A percentile compares a stretch with the other conserved stretches of the same genome.
Conservation (phyloP, 1,140 invertebrate genomes). For the Cydia amplana region DNA sequence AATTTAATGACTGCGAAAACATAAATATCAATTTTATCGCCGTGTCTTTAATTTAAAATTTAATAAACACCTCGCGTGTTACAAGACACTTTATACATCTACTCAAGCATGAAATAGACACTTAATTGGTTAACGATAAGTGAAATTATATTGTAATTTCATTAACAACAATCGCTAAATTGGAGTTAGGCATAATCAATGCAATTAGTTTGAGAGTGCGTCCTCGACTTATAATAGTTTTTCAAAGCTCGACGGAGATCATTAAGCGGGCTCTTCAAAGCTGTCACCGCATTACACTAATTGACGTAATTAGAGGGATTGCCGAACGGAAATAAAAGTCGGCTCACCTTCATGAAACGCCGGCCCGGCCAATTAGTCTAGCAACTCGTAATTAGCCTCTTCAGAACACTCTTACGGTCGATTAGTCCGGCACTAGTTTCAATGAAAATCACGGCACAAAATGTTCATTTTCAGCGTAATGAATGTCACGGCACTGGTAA, state of each 20-base stretch:
- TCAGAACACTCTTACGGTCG: constrained; percentile 57
- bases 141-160: constrained; percentile 31
- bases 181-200: constrained; percentile 9
- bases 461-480: constrained; percentile 61
- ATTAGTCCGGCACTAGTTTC: constrained; percentile 61
- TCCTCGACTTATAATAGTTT: constrained; percentile 53
- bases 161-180: constrained; percentile 14
- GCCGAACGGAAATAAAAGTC: constrained; percentile 78
- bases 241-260: constrained; percentile 64
- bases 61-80: constrained; percentile 20
- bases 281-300: constrained; percentile 79
- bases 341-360: constrained; percentile 79
- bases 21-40: background rate
- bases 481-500: constrained; percentile 63
- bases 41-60: constrained; percentile 15
- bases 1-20: background rate
- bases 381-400: constrained; percentile 73
- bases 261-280: constrained; percentile 75
- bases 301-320: constrained; percentile 79
- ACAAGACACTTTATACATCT: constrained; percentile 1
- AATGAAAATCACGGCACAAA: constrained; percentile 63
- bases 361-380: constrained; percentile 76
- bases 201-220: constrained; percentile 42
- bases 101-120: constrained; percentile 20
- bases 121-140: constrained; percentile 25